Evolutionary conservation across 2,113 vertebrate species (phyloP), one percentile per base, ranked within the genome.

Genomic region (Vireo altiloquus): DNA sequence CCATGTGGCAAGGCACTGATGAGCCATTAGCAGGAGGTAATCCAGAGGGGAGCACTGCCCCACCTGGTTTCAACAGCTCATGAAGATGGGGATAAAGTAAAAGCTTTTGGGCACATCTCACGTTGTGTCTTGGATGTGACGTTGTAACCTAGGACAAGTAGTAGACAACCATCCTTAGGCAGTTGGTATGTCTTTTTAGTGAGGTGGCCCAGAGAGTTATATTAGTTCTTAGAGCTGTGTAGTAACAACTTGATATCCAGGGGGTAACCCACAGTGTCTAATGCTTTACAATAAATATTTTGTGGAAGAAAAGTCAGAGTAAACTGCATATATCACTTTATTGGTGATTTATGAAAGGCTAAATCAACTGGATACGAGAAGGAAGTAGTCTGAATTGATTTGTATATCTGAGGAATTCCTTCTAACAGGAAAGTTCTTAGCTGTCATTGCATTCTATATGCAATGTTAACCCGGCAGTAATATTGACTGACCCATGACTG

Each of bases 201-300:
- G 9, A 50, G 69, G 53, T 65, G 81, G 37, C 44, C 61, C 28
- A 92, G 86, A 96, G 61, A 96, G 90, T 88, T 92, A 68, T 66
- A 81, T 87, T 91, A 94, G 68, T 77, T 94, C 63, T 70, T 33
- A 5, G 53, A 97, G 18, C 52, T 74, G 27, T 59, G 30, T 65
- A 69, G 61, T 40, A 90, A 75, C 61, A 39, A 50, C 54, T 74
- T 92, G 65, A 93, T 93, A 75, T 87, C 70, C 86, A 77, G 42
- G 21, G 47, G 88, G 33, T 68, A 95, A 77, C 35, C 65, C 46
- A 60, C 40, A 70, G 39, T 82, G 69, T 92, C 74, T 87, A 92
- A 95, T 95, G 87, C 40, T 97, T 97, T 96, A 81, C 71, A 95
- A 57, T 87, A 97, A 95, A 88, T 96, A 90, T 56, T 96, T 95